phyloP scores from a whole-genome alignment of 2,113 vertebrate genomes.

The Acanthochromis polyacanthus region DNA sequence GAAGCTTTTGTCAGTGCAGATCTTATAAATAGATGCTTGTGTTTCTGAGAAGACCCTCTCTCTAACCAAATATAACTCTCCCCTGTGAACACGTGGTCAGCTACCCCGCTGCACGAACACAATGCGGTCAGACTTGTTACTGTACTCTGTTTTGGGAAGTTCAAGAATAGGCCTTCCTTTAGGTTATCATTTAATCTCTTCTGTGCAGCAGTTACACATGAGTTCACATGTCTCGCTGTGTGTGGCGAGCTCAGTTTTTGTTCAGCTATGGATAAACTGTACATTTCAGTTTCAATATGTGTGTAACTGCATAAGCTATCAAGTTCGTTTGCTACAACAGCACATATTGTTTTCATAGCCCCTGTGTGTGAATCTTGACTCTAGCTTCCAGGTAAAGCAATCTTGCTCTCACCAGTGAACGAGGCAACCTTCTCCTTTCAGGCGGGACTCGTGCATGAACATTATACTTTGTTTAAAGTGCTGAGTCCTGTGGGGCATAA shows the following conservation, averaged over 20 bases:
- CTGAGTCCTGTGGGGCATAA: conserved; percentile 84
- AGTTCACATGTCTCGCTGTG: conserved; percentile 19
- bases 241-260: background rate
- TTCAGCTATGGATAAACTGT: conserved; percentile 6
- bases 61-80: conserved; percentile 59
- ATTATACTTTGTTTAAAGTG: conserved; percentile 95
- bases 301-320: background rate
- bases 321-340: background rate
- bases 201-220: conserved; percentile 59
- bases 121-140: conserved; percentile 51
- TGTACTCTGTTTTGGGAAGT: conserved; percentile 77
- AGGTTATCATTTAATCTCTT: conserved; percentile 67
- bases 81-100: conserved; percentile 38
- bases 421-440: conserved; percentile 92
- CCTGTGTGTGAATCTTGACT: background rate
- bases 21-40: conserved; percentile 48
- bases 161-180: conserved; percentile 71
- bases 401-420: conserved; percentile 91
- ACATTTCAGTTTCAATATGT: background rate
- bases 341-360: background rate
- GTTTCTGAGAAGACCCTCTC: conserved; percentile 64
- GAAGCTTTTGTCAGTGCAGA: background rate
- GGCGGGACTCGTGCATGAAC: conserved; percentile 95
- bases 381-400: background rate
- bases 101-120: conserved; percentile 22